Conservation (phyloP, 2,888 invertebrate species). For the Drosophila sordidapex region DNA sequence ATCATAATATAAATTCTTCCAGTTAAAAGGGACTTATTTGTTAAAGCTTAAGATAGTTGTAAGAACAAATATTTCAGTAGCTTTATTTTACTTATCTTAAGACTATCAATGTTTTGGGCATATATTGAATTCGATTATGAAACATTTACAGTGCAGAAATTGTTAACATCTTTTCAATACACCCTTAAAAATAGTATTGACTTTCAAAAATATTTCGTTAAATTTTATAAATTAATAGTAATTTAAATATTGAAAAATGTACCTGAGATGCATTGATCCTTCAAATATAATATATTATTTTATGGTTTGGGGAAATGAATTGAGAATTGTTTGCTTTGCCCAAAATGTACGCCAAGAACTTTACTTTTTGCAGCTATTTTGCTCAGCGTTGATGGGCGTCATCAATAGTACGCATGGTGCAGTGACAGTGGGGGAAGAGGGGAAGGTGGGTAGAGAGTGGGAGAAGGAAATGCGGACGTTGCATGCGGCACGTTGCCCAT, state of each 20-base stretch:
- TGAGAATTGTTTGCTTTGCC: constrained; percentile 5
- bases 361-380: constrained; percentile 1
- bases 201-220: not conserved
- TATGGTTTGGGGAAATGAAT: constrained; percentile 7
- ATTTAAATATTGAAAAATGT: not conserved
- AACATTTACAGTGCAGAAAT: not conserved
- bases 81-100: not conserved
- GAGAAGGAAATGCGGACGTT: constrained; percentile 20
- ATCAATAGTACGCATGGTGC: constrained; percentile 7
- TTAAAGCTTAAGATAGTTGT: not conserved
- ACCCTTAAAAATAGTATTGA: not conserved
- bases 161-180: not conserved
- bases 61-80: not conserved
- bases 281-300: not conserved
- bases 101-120: not conserved
- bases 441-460: not conserved
- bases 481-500: constrained; percentile 56
- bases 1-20: not conserved
- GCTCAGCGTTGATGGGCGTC: constrained; percentile 25
- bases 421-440: not conserved
- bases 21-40: not conserved
- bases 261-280: not conserved
- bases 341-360: not conserved
- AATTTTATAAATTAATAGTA: not conserved
- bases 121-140: not conserved